Percentiles rank a stretch among this genome's conserved stretches.
These are phyloP conservation scores for Stomatorhinus walkeri DNA, from an alignment of 2,797 vertebrate species.

Conservation along the genomic window DNA sequence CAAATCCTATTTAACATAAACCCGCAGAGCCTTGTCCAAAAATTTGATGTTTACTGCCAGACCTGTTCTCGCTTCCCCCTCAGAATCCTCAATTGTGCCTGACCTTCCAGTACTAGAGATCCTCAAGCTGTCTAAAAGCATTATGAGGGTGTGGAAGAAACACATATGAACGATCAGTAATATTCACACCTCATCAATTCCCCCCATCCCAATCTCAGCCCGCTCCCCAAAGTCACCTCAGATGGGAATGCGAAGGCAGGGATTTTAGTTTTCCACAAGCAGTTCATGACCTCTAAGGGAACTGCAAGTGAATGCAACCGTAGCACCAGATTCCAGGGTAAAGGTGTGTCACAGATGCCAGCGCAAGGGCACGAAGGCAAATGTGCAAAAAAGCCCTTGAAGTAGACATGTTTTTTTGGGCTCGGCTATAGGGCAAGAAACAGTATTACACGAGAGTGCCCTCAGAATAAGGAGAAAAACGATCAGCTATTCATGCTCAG, in stretches of 20 bases:
- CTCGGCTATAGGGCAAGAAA: not conserved
- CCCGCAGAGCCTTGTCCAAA: not conserved
- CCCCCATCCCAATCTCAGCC: not conserved
- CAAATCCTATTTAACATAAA: not conserved
- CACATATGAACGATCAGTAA: not conserved
- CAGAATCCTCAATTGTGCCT: not conserved
- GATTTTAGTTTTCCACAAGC: not conserved
- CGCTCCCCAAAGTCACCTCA: not conserved
- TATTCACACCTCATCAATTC: not conserved
- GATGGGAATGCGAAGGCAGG: not conserved
- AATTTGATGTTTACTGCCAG: not conserved
- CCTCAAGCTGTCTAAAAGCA: not conserved
- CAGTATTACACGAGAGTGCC: not conserved
- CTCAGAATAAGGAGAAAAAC: not conserved
- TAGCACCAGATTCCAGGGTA: not conserved
- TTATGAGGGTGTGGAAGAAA: not conserved
- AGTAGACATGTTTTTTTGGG: not conserved
- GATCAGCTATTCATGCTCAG: not conserved
- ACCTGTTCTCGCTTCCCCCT: not conserved
- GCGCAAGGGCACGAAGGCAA: not conserved
- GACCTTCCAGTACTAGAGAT: not conserved
- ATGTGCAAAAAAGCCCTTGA: not conserved
- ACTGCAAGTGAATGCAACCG: not conserved
- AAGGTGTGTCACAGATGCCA: not conserved
- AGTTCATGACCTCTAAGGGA: not conserved